Conservation (phyloP, 1,140 invertebrate species). For the Probaryconus sp. region DNA sequence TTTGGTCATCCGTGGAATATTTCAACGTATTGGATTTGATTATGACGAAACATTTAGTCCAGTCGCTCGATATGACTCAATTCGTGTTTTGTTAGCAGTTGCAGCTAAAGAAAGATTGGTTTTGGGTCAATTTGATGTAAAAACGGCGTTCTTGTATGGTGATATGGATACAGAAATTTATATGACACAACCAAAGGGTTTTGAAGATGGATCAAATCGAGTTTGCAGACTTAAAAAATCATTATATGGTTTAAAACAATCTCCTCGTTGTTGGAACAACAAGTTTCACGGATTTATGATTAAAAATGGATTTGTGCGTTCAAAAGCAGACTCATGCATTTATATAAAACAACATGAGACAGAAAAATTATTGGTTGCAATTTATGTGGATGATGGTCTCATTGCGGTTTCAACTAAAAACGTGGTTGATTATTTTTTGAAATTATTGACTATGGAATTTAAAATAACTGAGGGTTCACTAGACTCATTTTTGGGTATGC, state of each 20-base stretch:
- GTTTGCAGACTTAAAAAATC: constrained; percentile 67
- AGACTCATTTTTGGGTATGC: background rate
- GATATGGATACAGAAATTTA: constrained; percentile 67
- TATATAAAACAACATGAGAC: background rate
- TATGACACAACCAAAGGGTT: constrained; percentile 71
- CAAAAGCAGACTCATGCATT: constrained; percentile 20
- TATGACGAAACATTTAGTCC: constrained; percentile 1
- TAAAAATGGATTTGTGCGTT: constrained; percentile 16
- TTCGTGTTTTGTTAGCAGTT: background rate
- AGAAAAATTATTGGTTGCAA: constrained; percentile 20
- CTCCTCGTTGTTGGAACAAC: constrained; percentile 52
- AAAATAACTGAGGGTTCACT: background rate
- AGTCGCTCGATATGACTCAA: too few species aligned
- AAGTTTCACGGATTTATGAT: constrained; percentile 28
- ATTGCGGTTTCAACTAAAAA: background rate
- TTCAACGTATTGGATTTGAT: constrained; percentile 22
- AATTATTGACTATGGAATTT: background rate
- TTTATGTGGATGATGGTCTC: constrained; percentile 9
- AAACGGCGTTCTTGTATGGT: constrained; percentile 72
- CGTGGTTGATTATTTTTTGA: background rate
- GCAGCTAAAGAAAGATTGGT: constrained; percentile 10
- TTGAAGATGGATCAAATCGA: constrained; percentile 48
- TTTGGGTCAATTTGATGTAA: constrained; percentile 69
- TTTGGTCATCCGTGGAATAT: constrained; percentile 60
- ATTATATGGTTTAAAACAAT: constrained; percentile 75